Evolutionary conservation across 2,888 invertebrate genomes (phyloP).

Genomic region (Bembecia ichneumoniformis): DNA sequence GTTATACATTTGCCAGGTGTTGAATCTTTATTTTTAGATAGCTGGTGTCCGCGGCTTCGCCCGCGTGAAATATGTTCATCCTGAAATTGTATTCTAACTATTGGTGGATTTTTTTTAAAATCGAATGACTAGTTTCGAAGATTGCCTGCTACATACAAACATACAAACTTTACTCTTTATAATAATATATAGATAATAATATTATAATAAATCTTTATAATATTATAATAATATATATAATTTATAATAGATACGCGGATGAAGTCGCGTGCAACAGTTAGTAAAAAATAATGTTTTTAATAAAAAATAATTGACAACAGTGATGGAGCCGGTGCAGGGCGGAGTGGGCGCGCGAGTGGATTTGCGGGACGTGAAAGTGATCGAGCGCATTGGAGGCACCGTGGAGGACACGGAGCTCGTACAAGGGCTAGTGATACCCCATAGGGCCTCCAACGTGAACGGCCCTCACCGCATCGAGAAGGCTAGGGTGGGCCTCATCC

Average conservation of each 20-base stretch:
- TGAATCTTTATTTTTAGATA: too few relatives aligned
- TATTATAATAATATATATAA: background rate
- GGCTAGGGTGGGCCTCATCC: constrained; percentile 98
- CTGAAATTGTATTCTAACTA: too few relatives aligned
- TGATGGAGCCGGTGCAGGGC: constrained; percentile 65
- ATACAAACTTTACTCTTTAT: background rate
- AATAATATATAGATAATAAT: background rate
- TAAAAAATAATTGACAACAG: constrained; percentile 28
- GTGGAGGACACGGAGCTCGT: constrained; percentile 97
- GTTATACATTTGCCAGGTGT: too few relatives aligned
- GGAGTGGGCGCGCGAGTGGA: constrained; percentile 85
- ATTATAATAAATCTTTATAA: background rate
- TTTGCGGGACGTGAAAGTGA: constrained; percentile 96
- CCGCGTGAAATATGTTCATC: too few relatives aligned
- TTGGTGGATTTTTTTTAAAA: too few relatives aligned
- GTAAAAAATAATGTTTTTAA: too few relatives aligned
- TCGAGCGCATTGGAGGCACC: constrained; percentile 96
- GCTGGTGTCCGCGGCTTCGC: too few relatives aligned
- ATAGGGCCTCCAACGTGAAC: constrained; percentile 88
- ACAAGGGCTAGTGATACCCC: constrained; percentile 95
- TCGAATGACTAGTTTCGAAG: too few relatives aligned
- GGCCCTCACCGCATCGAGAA: constrained; percentile 96
- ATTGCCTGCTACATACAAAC: too few relatives aligned
- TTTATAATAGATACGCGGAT: too few relatives aligned
- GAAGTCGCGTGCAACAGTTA: too few relatives aligned